Evolutionary conservation across 2,113 vertebrate species (phyloP), one percentile per base, ranked within the genome.

Genomic region (Oryzias melastigma): DNA sequence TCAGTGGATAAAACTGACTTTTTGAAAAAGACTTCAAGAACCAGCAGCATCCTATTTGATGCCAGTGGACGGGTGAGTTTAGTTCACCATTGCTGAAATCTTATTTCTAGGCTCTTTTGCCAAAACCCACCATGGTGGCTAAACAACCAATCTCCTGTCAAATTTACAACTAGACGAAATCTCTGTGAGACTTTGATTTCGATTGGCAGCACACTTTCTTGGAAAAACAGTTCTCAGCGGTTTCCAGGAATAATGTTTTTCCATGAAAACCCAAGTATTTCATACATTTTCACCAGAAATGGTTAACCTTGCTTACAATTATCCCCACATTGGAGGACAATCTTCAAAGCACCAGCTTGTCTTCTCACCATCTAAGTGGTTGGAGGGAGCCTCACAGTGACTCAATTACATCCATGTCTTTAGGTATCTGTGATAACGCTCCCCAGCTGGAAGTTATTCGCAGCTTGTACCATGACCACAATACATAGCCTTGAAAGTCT

Each of bases 281-380:
- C 65, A 58, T 24, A 45, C 58, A 22, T 66, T 73, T 78, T 72
- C 69, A 69, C 57, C 67, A 62, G 45, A 52, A 75, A 68, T 35
- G 71, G 27, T 63, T 61, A 45, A 48, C 40, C 29, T 18, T 54
- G 40, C 41, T 12, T 72, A 50, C 59, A 53, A 59, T 61, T 42
- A 65, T 65, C 45, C 35, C 20, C 13, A 25, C 52, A 43, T 22
- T 41, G 27, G 51, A 18, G 51, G 12, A 14, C 51, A 52, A 53
- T 52, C 43, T 15, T 19, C 24, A 27, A 62, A 43, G 55, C 40
- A 60, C 10, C 50, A 41, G 53, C 58, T 27, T 58, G 66, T 62
- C 45, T 15, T 29, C 52, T 62, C 25, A 47, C 16, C 19, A 58
- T 57, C 50, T 10, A n/a, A 58, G 54, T 45, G 62, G 58, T 64